Evolutionary conservation across 2,888 invertebrate species (phyloP), one percentile per base, ranked within the genome.

Genomic region (Drosophila buzzatii): DNA sequence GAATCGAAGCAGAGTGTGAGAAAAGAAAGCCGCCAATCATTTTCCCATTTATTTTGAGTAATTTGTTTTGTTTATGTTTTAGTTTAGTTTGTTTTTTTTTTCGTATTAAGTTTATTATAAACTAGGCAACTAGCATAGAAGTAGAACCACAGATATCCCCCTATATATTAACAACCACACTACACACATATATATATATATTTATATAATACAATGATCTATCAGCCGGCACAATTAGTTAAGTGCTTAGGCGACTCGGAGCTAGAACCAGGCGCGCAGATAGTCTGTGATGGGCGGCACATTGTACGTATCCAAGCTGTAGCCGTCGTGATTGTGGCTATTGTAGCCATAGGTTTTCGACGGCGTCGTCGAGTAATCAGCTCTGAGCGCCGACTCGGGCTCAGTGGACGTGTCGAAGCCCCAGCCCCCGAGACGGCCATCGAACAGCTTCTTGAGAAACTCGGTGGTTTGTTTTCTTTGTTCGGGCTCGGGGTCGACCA

Each of bases 391-490:
- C 9, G 81, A 71, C 18, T 88, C 85, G 20, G 77, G 73, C 16
- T 88, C 89, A 6, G 73, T 58, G 27, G 35, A 23, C 0, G 77
- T 45, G 37, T 88, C 85, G 18, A 79, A 86, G n/a, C 86, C 85
- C 88, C 85, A 90, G 39, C 85, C 81, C 14, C 83, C 78, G 7
- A 91, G 71, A 5, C 91, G 88, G 20, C 90, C 91, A 9, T 81
- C 78, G 35, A 91, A 74, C 6, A 92, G 77, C 66, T 89, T 89
- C 56, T 80, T 85, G 3, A 92, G 73, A 52, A 92, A 91, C 4
- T 89, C 79, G 16, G 86, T 89, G 1, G 91, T 91, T 59, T 92
- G 84, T 20, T 82, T 70, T 27, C 79, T 76, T 68, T 92, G 92
- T 4, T 63, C 53, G 0, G 82, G 76, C 37, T 87, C 77, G 1